Percentiles rank a stretch among this genome's conserved stretches.
Evolutionary conservation across 2,113 vertebrate species (phyloP).

Genomic region (Xerus inauris): DNA sequence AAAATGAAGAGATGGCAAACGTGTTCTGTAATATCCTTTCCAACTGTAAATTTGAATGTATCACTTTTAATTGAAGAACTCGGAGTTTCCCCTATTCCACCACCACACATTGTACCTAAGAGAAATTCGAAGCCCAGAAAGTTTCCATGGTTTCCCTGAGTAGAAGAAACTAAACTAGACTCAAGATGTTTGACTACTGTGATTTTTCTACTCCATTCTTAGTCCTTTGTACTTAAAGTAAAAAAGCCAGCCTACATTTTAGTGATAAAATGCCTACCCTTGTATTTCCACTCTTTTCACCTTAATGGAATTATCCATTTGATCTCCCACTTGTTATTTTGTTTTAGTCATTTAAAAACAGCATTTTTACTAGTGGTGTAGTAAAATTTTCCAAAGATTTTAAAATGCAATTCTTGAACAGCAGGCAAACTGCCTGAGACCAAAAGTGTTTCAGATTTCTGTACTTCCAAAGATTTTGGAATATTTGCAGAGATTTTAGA

Average conservation of each 20-base stretch:
- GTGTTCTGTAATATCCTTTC: background rate
- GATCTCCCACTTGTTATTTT: background rate
- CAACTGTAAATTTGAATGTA: background rate
- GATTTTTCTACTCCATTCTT: background rate
- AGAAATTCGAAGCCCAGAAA: background rate
- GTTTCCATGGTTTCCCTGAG: background rate
- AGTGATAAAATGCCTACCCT: background rate
- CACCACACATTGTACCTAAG: background rate
- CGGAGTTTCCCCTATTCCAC: background rate
- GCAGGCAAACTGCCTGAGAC: too few relatives aligned
- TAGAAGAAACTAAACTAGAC: background rate
- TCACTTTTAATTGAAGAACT: background rate
- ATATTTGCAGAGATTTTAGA: too few relatives aligned
- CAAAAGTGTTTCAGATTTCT: too few relatives aligned
- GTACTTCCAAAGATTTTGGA: too few relatives aligned
- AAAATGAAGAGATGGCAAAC: background rate
- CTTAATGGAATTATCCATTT: background rate
- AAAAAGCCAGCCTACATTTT: background rate
- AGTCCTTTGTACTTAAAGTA: background rate
- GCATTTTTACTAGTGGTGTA: background rate
- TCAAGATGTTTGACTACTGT: background rate
- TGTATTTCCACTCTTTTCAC: background rate
- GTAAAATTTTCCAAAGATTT: conserved; percentile 14
- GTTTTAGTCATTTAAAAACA: background rate
- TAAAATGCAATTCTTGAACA: background rate